Conservation (phyloP, 2,888 invertebrate species). For the Polyploca ridens region DNA sequence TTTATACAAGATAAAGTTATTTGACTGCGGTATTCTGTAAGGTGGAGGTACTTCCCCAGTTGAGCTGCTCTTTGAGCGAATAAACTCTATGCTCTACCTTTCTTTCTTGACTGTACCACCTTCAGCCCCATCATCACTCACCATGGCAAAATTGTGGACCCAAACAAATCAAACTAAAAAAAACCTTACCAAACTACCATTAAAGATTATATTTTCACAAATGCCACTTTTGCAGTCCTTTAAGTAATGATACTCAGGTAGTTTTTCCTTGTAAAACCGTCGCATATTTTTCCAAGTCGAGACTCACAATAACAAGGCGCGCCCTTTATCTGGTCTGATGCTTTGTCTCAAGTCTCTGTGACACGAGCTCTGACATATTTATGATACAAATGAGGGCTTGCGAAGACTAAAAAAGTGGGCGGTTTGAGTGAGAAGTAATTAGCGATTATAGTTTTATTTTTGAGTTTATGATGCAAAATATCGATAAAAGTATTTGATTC, state of each 20-base stretch:
- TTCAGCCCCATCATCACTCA: too few species aligned
- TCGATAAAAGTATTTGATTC: too few species aligned
- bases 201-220: neutral
- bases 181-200: too few species aligned
- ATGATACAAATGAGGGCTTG: conserved; percentile 11
- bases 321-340: conserved; percentile 8
- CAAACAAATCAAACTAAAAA: too few species aligned
- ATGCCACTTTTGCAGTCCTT: neutral
- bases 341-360: conserved; percentile 10
- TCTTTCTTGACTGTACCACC: too few species aligned
- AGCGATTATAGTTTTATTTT: neutral
- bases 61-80: too few species aligned
- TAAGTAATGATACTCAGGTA: neutral
- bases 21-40: too few species aligned
- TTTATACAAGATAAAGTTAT: too few species aligned
- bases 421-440: neutral
- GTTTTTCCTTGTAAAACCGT: neutral
- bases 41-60: too few species aligned
- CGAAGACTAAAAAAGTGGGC: neutral
- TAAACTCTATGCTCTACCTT: too few species aligned
- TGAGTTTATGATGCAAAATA: too few species aligned
- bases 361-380: conserved; percentile 13
- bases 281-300: neutral
- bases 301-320: neutral
- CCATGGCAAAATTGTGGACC: too few species aligned